These are phyloP conservation scores for Callocephalon fimbriatum DNA, from an alignment of 2,113 vertebrate genomes.

Conservation along the genomic window DNA sequence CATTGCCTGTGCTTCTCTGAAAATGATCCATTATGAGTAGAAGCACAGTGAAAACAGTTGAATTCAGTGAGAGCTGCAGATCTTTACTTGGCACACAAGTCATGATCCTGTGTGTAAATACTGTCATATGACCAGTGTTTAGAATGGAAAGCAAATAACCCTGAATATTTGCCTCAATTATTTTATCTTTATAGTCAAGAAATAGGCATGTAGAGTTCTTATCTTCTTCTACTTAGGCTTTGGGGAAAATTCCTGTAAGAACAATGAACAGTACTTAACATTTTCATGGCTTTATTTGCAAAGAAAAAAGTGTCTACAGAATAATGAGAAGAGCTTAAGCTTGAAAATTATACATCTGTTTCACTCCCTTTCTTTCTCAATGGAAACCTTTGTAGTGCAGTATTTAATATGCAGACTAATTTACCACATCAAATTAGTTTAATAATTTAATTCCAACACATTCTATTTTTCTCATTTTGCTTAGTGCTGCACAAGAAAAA, in stretches of 20 bases:
- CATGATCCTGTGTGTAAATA: not conserved
- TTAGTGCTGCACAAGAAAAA: not conserved
- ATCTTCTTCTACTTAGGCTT: not conserved
- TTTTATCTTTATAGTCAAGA: not conserved
- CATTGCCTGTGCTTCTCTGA: not conserved
- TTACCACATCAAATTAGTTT: not conserved
- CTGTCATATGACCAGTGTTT: not conserved
- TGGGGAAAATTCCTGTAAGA: not conserved
- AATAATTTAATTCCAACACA: not conserved
- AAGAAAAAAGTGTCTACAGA: not conserved
- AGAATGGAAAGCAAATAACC: not conserved
- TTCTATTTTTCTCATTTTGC: not conserved
- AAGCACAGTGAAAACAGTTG: not conserved
- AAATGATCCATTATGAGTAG: not conserved
- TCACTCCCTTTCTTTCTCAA: not conserved
- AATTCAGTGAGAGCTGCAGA: not conserved
- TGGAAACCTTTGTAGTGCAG: not conserved
- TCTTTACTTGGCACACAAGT: not conserved
- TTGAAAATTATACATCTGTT: not conserved
- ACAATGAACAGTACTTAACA: not conserved
- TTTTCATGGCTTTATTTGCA: not conserved
- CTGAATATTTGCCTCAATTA: not conserved
- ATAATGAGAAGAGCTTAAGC: not conserved
- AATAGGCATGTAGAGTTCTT: not conserved
- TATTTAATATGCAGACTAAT: slow-evolving; percentile 10